These are phyloP conservation scores for Alentia gelatinosa DNA, from an alignment of 2,888 invertebrate genomes.

Conservation along the genomic window DNA sequence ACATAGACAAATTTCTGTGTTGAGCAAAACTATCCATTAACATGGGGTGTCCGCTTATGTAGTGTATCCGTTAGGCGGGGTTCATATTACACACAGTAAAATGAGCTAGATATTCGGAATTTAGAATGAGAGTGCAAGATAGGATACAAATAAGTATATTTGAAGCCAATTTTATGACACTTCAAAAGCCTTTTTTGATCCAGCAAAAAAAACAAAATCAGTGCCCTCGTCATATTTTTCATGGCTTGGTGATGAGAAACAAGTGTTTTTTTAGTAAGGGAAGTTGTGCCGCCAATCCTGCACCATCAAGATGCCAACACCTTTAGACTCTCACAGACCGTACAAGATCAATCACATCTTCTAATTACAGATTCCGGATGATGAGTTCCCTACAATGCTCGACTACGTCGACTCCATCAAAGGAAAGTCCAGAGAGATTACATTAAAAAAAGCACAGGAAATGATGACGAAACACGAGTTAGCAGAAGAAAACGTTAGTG, in stretches of 20 bases:
- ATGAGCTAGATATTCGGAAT: too few species aligned
- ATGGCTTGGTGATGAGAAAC: too few species aligned
- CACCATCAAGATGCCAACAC: background rate
- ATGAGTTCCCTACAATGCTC: conserved; percentile 67
- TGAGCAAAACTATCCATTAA: too few species aligned
- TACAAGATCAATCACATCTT: background rate
- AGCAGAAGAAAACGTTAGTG: background rate
- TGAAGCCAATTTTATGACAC: too few species aligned
- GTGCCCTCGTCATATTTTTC: too few species aligned
- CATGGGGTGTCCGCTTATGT: too few species aligned
- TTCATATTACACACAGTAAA: too few species aligned
- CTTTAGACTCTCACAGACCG: background rate
- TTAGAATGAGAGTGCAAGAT: too few species aligned
- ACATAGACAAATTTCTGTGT: too few species aligned
- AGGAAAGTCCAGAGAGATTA: conserved; percentile 66
- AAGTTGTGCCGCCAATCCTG: background rate
- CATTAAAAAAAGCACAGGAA: conserved; percentile 67
- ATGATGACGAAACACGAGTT: conserved; percentile 60
- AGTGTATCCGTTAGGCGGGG: too few species aligned
- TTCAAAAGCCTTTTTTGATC: too few species aligned
- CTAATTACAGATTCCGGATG: conserved; percentile 65
- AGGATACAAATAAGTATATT: background rate
- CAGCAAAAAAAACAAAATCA: too few species aligned
- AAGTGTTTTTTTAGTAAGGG: background rate
- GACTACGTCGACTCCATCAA: conserved; percentile 69